phyloP scores from a whole-genome alignment of 2,113 vertebrate genomes.

The Narcine bancroftii region DNA sequence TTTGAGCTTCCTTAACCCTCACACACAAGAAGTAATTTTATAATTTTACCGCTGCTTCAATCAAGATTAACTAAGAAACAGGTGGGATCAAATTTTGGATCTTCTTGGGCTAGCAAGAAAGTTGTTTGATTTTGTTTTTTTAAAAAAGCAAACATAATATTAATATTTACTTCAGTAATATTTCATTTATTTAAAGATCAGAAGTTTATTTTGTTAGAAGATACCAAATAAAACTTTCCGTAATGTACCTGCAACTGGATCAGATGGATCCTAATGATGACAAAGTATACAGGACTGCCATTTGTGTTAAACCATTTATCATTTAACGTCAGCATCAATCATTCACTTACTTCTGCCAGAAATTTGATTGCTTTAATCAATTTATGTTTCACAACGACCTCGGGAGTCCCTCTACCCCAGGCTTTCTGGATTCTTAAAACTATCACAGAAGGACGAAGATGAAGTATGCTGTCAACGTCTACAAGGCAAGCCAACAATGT shows the following conservation, averaged over 20 bases:
- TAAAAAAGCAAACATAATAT: neutral
- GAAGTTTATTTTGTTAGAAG: neutral
- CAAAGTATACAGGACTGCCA: neutral
- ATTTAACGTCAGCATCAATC: constrained; percentile 24
- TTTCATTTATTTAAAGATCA: neutral
- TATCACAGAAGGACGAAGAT: neutral
- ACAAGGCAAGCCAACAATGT: neutral
- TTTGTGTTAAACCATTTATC: constrained; percentile 30
- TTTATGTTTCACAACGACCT: neutral
- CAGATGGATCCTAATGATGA: constrained; percentile 16
- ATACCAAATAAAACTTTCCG: neutral
- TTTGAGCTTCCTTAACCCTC: neutral
- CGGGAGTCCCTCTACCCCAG: neutral
- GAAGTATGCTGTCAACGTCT: neutral
- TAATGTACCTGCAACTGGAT: neutral
- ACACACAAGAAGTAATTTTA: neutral
- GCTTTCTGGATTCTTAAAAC: neutral
- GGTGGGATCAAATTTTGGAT: neutral
- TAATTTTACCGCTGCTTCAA: neutral
- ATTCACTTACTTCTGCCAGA: constrained; percentile 5
- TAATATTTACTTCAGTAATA: too few species aligned
- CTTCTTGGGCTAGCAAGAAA: neutral
- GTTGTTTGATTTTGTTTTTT: neutral
- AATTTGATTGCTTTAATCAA: neutral
- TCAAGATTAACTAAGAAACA: neutral